phyloP scores from a whole-genome alignment of 2,113 vertebrate genomes.

The Ornithorhynchus anatinus region DNA sequence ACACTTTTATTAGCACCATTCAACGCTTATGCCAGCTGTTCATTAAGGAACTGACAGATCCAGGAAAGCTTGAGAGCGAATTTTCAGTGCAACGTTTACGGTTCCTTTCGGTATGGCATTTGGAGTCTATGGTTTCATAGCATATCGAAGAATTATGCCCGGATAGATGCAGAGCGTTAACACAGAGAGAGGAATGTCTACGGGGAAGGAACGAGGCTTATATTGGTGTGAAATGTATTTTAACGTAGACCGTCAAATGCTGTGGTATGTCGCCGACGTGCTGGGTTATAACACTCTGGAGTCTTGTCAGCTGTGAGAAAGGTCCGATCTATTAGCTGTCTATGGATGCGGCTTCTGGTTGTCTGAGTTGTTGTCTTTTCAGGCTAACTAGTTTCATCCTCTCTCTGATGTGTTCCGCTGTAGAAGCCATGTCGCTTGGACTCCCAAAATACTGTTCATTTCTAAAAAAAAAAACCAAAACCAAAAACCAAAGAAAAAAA shows the following conservation, averaged over 20 bases:
- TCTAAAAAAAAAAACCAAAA: slow-evolving; percentile 70
- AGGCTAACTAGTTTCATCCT: slow-evolving; percentile 92
- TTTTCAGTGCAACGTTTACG: slow-evolving; percentile 76
- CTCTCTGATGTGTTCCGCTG: slow-evolving; percentile 91
- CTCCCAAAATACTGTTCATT: slow-evolving; percentile 95
- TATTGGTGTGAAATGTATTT: slow-evolving; percentile 69
- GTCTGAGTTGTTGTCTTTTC: slow-evolving; percentile 85
- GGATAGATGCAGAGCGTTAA: slow-evolving; percentile 71
- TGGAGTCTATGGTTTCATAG: slow-evolving; percentile 74
- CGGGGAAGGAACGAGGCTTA: slow-evolving; percentile 58
- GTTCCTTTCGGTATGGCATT: slow-evolving; percentile 69
- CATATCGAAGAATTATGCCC: slow-evolving; percentile 79
- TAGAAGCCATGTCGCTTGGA: slow-evolving; percentile 89
- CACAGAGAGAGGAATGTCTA: slow-evolving; percentile 63
- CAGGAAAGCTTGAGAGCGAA: slow-evolving; percentile 79
- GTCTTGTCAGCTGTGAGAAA: slow-evolving; percentile 53
- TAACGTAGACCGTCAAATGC: slow-evolving; percentile 61
- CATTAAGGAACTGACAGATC: slow-evolving; percentile 69
- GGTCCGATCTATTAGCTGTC: slow-evolving; percentile 76
- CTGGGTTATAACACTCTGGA: slow-evolving; percentile 63
- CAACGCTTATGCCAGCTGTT: slow-evolving; percentile 78
- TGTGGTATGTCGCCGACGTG: slow-evolving; percentile 64
- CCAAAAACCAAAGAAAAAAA: neutral
- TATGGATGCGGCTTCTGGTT: slow-evolving; percentile 66
- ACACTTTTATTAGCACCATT: slow-evolving; percentile 85